These are phyloP conservation scores for Drosophila peninsularis DNA, from an alignment of 2,888 invertebrate genomes.

Conservation along the genomic window DNA sequence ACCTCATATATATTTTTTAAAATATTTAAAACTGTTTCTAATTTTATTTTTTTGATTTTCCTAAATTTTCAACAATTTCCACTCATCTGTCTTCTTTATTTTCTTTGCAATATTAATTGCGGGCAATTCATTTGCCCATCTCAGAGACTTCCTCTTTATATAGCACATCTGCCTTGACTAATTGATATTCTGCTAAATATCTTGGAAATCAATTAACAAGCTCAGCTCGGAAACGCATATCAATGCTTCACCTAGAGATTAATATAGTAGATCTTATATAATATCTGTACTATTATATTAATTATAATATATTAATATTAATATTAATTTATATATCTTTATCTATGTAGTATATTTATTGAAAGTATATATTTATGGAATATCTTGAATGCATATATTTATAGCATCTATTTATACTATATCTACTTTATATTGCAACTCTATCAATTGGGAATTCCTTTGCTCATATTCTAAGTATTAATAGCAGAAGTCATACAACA, in stretches of 20 bases:
- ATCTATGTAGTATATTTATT: too few relatives aligned
- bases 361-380: too few relatives aligned
- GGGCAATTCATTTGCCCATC: neutral
- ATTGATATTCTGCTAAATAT: neutral
- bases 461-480: neutral
- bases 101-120: neutral
- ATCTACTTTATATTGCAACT: too few relatives aligned
- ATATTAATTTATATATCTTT: too few relatives aligned
- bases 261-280: too few relatives aligned
- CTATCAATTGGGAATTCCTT: conserved; percentile 8
- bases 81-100: neutral
- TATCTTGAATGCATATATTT: too few relatives aligned
- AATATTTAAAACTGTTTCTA: too few relatives aligned
- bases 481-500: conserved; percentile 15
- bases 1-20: neutral
- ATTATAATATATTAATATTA: too few relatives aligned
- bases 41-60: too few relatives aligned
- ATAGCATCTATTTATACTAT: too few relatives aligned
- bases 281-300: too few relatives aligned
- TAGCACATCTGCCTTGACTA: neutral
- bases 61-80: neutral
- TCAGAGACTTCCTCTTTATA: neutral
- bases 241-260: too few relatives aligned
- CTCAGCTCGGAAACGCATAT: neutral
- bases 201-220: neutral